These are phyloP conservation scores for Sinocyclocheilus anophthalmus DNA, from an alignment of 2,113 vertebrate species.

Conservation along the genomic window DNA sequence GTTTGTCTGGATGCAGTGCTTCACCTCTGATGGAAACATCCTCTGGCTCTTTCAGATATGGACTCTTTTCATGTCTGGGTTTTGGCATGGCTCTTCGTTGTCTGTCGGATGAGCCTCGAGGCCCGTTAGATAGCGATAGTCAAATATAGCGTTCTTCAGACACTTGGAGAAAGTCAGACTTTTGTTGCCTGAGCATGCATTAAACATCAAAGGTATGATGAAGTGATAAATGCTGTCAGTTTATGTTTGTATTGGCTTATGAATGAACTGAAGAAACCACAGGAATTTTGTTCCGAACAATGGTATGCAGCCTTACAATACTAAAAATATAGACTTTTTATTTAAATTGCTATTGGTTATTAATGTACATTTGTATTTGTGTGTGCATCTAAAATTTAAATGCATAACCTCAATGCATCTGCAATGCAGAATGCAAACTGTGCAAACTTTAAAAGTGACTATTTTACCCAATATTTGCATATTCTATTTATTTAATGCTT, in stretches of 20 bases:
- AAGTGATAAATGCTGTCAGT: conserved; percentile 8
- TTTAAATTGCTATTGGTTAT: neutral
- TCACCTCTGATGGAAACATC: conserved; percentile 27
- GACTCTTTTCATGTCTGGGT: conserved; percentile 40
- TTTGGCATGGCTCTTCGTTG: conserved; percentile 37
- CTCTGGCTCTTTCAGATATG: neutral
- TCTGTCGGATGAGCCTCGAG: conserved; percentile 52
- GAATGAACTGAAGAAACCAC: neutral
- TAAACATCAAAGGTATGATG: conserved; percentile 42
- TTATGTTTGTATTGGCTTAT: neutral
- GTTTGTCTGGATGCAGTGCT: conserved; percentile 14
- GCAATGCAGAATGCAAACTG: neutral
- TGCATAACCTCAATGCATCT: neutral
- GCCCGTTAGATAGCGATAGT: conserved; percentile 35
- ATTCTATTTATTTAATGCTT: neutral
- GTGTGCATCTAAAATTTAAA: neutral
- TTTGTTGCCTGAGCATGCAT: conserved; percentile 42
- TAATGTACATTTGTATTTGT: neutral
- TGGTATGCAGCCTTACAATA: neutral
- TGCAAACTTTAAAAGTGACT: neutral
- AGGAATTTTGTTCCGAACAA: neutral
- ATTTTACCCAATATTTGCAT: neutral
- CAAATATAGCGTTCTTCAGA: conserved; percentile 40
- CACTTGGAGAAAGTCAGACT: conserved; percentile 45
- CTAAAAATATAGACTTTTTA: neutral